Percentiles rank a stretch among this genome's conserved stretches.
These are phyloP conservation scores for Dendrolimus houi DNA, from an alignment of 2,888 invertebrate species.

Conservation along the genomic window DNA sequence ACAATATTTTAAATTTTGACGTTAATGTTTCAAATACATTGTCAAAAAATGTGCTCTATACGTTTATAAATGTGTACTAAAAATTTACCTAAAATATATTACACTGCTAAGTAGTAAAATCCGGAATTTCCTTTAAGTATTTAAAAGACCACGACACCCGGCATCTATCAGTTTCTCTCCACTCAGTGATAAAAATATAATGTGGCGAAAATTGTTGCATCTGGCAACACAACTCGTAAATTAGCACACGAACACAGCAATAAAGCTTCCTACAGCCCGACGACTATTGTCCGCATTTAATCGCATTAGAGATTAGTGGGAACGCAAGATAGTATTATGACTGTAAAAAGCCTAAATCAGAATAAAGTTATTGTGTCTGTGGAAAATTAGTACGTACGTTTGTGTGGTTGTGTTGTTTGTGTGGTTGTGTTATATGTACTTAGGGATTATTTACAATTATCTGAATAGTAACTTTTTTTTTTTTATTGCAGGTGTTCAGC, in stretches of 20 bases:
- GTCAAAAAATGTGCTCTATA: too few relatives aligned
- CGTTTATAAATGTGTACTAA: not conserved
- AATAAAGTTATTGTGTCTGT: not conserved
- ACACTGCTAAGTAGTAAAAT: not conserved
- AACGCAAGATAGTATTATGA: not conserved
- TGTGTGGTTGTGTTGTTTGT: too few relatives aligned
- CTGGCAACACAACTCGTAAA: not conserved
- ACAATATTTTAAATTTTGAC: too few relatives aligned
- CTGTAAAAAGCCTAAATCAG: not conserved
- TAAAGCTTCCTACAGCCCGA: not conserved
- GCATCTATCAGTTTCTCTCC: not conserved
- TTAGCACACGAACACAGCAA: not conserved
- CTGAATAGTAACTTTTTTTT: not conserved
- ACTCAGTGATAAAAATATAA: not conserved
- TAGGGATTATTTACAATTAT: not conserved
- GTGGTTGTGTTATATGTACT: not conserved
- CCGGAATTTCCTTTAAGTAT: too few relatives aligned
- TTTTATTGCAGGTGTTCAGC: too few relatives aligned
- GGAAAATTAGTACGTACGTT: not conserved
- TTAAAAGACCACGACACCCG: too few relatives aligned
- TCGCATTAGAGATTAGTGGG: not conserved
- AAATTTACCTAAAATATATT: not conserved
- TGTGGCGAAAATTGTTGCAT: not conserved
- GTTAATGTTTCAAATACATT: too few relatives aligned
- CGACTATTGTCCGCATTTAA: not conserved